Base-by-base conservation (phyloP, 2,113 vertebrate species). In the Sapajus apella region DNA sequence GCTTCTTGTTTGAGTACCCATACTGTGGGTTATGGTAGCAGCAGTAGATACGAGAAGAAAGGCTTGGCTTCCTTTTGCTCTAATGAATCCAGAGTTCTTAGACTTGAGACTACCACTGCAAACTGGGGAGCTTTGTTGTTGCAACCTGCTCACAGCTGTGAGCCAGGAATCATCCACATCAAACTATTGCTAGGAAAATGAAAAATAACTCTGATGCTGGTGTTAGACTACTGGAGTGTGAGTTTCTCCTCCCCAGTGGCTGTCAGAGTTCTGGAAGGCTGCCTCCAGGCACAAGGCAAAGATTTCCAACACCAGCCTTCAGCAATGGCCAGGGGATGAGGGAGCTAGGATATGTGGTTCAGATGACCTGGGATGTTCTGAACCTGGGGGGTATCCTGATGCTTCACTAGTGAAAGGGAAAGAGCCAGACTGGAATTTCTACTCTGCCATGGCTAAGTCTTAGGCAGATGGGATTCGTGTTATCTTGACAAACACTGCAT, bases 1-100 rank as follows among this genome's bases (percentile, higher is more conserved):
- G 55, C 35, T 7, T 82, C 83, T 45, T 13, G 50, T 27, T 2
- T 3, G n/a, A 61, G 40, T 13, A 8, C 52, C 2, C 30, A 0
- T 4, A 4, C 16, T 0, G 0, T 13, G 6, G 68, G 11, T 23
- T 87, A 52, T 52, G 52, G 52, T 52, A 3, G 7, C 16, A 6
- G 21, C 7, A 12, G 68, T 76, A 25, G 35, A 6, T 4, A 4
- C 1, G 8, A 89, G 73, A 32, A 25, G 35, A 18, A 2, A 30
- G n/a, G 40, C 66, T 16, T 13, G 79, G 37, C 14, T 83, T 70
- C 84, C 75, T 3, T 0, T 6, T 2, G 5, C 40, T 56, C 75
- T 66, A 1, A 52, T 43, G 86, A 91, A 58, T 37, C 37, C 40
- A 3, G 58, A 64, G 32, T 30, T 52, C 73, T 50, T 5, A 14